Evolutionary conservation across 2,888 invertebrate species (phyloP).

Genomic region (Diogma glabrata): DNA sequence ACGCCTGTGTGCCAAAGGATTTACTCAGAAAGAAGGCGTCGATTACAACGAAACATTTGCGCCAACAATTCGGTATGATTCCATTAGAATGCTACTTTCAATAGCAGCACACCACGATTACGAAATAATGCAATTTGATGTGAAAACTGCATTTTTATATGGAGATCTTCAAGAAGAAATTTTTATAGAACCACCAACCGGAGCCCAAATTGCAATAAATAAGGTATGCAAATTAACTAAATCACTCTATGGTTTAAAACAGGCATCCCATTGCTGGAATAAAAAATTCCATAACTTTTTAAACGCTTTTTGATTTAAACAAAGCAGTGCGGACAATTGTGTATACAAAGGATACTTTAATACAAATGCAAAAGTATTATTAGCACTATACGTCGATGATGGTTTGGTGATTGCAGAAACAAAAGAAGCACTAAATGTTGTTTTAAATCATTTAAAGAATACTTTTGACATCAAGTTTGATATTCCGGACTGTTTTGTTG

Average conservation of each 20-base stretch:
- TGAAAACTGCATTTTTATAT: not conserved
- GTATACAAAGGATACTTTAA: conserved; percentile 8
- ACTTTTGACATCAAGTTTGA: not conserved
- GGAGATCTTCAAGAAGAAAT: not conserved
- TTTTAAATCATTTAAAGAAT: too few relatives aligned
- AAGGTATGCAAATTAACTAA: too few relatives aligned
- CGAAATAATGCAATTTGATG: not conserved
- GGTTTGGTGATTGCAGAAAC: too few relatives aligned
- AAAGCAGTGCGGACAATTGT: conserved; percentile 11
- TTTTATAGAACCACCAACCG: not conserved
- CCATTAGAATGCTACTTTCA: not conserved
- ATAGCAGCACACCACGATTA: too few relatives aligned
- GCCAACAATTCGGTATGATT: too few relatives aligned
- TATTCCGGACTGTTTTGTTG: not conserved
- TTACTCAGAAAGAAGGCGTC: too few relatives aligned
- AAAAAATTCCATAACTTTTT: too few relatives aligned
- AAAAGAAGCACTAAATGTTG: not conserved
- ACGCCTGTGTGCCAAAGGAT: too few relatives aligned
- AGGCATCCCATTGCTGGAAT: not conserved
- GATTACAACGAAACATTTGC: too few relatives aligned
- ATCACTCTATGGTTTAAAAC: too few relatives aligned
- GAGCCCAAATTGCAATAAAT: not conserved
- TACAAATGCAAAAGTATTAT: too few relatives aligned
- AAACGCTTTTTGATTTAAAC: conserved; percentile 7
- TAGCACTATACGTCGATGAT: too few relatives aligned